A percentile compares a stretch with the other conserved stretches of the same genome.
Evolutionary conservation across 2,797 vertebrate species (phyloP).

Genomic region (Harpagifer antarcticus): DNA sequence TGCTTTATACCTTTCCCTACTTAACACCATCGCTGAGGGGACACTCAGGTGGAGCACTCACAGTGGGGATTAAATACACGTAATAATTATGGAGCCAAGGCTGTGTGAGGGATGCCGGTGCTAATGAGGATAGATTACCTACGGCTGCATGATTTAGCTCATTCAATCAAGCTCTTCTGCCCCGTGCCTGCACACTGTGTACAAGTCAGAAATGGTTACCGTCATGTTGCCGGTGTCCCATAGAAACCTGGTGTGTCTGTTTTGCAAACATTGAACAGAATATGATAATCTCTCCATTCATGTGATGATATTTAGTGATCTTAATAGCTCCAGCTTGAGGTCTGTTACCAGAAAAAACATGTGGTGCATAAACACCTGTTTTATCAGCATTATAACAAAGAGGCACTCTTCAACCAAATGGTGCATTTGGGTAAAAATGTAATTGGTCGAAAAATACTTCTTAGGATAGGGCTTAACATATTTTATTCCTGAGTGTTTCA

Average conservation of each 20-base stretch:
- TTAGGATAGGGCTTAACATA: slow-evolving; percentile 16
- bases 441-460: slow-evolving; percentile 19
- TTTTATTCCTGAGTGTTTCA: slow-evolving; percentile 28
- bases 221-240: slow-evolving; percentile 40
- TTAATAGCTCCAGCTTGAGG: slow-evolving; percentile 2
- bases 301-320: slow-evolving; percentile 4
- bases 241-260: slow-evolving; percentile 29
- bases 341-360: neutral
- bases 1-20: slow-evolving; percentile 36
- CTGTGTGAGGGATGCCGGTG: slow-evolving; percentile 59
- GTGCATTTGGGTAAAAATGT: slow-evolving; percentile 9
- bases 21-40: slow-evolving; percentile 20
- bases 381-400: slow-evolving; percentile 16
- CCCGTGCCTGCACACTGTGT: slow-evolving; percentile 37
- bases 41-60: slow-evolving; percentile 56
- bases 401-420: slow-evolving; percentile 12
- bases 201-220: slow-evolving; percentile 61
- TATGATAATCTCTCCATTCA: slow-evolving; percentile 12
- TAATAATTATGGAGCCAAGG: slow-evolving; percentile 63
- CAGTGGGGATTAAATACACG: slow-evolving; percentile 64
- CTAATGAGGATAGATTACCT: slow-evolving; percentile 76
- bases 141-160: slow-evolving; percentile 64
- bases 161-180: slow-evolving; percentile 59
- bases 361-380: neutral
- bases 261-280: slow-evolving; percentile 15